Conservation (phyloP, 2,888 invertebrate species). For the Muscina levida region DNA sequence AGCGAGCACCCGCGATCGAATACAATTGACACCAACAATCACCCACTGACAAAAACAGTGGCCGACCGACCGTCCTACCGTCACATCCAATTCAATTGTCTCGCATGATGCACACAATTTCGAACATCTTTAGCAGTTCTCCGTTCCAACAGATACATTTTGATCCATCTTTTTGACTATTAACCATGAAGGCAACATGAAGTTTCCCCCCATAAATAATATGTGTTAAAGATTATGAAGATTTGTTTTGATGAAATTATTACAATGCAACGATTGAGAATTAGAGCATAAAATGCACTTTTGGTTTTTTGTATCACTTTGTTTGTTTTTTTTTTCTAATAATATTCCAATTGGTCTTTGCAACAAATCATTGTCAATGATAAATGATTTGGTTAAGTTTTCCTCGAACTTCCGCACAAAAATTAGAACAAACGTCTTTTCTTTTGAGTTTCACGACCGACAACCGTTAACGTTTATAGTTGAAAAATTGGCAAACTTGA, state of each 20-base stretch:
- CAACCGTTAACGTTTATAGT: background rate
- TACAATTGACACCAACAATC: too few relatives aligned
- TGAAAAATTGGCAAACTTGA: constrained; percentile 51
- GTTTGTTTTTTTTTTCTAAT: background rate
- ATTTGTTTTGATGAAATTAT: constrained; percentile 12
- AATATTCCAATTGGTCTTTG: background rate
- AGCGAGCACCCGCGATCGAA: too few relatives aligned
- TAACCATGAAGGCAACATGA: background rate
- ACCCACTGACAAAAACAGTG: too few relatives aligned
- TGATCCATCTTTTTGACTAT: background rate
- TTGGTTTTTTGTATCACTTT: too few relatives aligned
- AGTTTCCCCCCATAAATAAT: constrained; percentile 1
- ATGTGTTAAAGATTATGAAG: background rate
- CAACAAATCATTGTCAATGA: constrained; percentile 8
- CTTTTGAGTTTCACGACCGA: background rate
- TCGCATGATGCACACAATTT: too few relatives aligned
- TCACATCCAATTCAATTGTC: too few relatives aligned
- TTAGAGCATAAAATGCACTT: too few relatives aligned
- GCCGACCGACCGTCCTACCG: too few relatives aligned
- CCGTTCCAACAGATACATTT: background rate
- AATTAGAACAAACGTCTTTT: background rate
- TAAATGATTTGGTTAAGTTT: background rate
- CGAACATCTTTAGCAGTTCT: background rate
- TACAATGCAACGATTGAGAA: background rate
- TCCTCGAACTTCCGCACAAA: background rate